phyloP scores from a whole-genome alignment of 2,888 invertebrate genomes.

The Diarsia mendica region DNA sequence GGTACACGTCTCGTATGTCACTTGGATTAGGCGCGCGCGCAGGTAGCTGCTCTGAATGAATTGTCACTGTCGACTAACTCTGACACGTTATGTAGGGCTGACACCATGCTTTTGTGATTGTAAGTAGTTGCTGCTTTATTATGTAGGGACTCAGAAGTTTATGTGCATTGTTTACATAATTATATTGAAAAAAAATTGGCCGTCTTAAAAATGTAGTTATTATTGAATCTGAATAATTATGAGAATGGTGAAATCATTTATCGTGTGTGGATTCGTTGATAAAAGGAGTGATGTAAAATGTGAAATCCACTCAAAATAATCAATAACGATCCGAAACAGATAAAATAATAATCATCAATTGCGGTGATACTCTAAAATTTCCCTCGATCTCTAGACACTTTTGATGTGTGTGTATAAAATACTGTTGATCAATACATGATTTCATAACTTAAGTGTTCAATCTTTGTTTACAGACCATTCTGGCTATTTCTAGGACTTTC shows the following conservation, averaged over 20 bases:
- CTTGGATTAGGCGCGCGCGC: constrained; percentile 88
- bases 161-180: neutral
- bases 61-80: constrained; percentile 85
- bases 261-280: neutral
- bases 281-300: neutral
- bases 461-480: neutral
- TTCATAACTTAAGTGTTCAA: neutral
- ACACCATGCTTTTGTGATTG: constrained; percentile 36
- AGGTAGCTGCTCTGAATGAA: constrained; percentile 87
- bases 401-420: no score
- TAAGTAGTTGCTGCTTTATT: constrained; percentile 23
- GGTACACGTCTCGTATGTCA: constrained; percentile 82
- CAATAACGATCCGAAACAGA: no score
- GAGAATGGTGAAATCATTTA: neutral
- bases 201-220: neutral
- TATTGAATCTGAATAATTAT: neutral
- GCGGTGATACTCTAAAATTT: no score
- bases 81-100: constrained; percentile 84
- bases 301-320: no score
- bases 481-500: neutral
- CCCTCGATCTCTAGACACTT: no score
- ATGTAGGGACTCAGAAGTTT: constrained; percentile 3
- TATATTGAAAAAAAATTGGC: neutral
- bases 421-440: no score
- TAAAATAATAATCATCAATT: no score